Evolutionary conservation across 2,113 vertebrate genomes (phyloP), one percentile per base, ranked within the genome.

Genomic region (Brachyhypopomus gauderio): DNA sequence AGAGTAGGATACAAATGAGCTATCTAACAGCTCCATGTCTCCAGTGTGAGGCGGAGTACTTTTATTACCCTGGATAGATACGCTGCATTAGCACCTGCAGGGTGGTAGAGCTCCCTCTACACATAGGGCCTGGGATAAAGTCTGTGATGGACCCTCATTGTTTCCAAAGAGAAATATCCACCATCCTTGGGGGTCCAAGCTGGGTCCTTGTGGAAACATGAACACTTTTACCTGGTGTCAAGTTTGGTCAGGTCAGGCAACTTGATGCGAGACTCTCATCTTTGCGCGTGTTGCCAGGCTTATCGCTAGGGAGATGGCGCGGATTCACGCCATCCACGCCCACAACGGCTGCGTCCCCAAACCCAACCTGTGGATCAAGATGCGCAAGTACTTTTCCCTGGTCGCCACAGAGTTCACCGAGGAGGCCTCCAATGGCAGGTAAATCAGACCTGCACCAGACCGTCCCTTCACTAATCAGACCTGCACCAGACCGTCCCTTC

Each of bases 221-320:
- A 12, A 70, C 0, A 19, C 34, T 41, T 70, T 70, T n/a, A 41
- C 66, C 66, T 38, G 38, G 66, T n/a, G 36, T 20, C 17, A 38
- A 11, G 5, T 27, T 63, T 63, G 5, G 23, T 3, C 20, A 60
- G 59, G 9, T 52, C 45, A 52, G 45, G 12, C 12, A 14, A 8
- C 12, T 45, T 11, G 5, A 11, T 45, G 41, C 41, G 9, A 8
- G 41, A 52, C 45, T 52, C 45, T 41, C 9, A 11, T 12, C 45
- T 52, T 52, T 14, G 45, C 12, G 45, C 12, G 45, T 52, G 45
- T 14, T 11, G 2, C 41, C 88, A 99, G 97, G 88, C 88, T 98
- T 85, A 97, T 98, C 71, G 95, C 97, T 72, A 88, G 91, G 86
- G 97, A 99, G 90, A 96, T 99, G 96, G 97, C 98, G 30, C 95